Evolutionary conservation across 1,140 invertebrate genomes (phyloP).

Genomic region (Oscheius sp.): DNA sequence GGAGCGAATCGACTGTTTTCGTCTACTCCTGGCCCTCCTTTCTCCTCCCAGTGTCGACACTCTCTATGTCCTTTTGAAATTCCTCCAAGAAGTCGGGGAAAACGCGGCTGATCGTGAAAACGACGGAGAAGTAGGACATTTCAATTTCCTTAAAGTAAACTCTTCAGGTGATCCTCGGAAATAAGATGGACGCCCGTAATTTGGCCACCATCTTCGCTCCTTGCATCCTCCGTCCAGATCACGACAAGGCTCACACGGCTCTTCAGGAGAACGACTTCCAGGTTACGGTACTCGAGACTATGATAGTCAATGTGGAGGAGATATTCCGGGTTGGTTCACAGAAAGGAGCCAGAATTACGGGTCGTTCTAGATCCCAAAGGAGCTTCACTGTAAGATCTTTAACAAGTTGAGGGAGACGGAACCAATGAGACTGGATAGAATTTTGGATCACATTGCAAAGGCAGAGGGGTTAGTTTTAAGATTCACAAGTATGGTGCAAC

Average conservation of each 20-base stretch:
- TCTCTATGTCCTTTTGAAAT: slow-evolving; percentile 28
- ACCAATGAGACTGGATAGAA: slow-evolving; percentile 30
- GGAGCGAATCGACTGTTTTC: slow-evolving; percentile 23
- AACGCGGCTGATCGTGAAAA: slow-evolving; percentile 7
- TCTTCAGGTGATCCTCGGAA: slow-evolving; percentile 27
- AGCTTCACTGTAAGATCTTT: slow-evolving; percentile 34
- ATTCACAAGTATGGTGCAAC: not conserved
- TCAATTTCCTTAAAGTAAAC: not conserved
- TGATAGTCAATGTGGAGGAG: slow-evolving; percentile 33
- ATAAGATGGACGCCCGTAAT: slow-evolving; percentile 39
- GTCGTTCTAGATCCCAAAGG: slow-evolving; percentile 32
- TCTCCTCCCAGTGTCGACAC: slow-evolving; percentile 25
- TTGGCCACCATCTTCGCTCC: slow-evolving; percentile 38
- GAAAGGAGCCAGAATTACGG: not conserved
- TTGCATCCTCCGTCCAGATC: slow-evolving; percentile 27
- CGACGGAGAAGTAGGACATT: slow-evolving; percentile 1
- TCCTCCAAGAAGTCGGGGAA: slow-evolving; percentile 23
- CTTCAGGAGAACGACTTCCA: slow-evolving; percentile 28
- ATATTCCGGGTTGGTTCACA: slow-evolving; percentile 32
- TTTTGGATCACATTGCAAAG: slow-evolving; percentile 26
- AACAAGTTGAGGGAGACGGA: slow-evolving; percentile 34
- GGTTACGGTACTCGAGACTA: slow-evolving; percentile 30
- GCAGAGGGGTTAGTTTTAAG: slow-evolving; percentile 11
- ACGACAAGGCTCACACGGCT: slow-evolving; percentile 23
- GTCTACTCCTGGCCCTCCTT: slow-evolving; percentile 22